Conservation (phyloP, 2,113 vertebrate genomes). For the Hydropotes inermis region DNA sequence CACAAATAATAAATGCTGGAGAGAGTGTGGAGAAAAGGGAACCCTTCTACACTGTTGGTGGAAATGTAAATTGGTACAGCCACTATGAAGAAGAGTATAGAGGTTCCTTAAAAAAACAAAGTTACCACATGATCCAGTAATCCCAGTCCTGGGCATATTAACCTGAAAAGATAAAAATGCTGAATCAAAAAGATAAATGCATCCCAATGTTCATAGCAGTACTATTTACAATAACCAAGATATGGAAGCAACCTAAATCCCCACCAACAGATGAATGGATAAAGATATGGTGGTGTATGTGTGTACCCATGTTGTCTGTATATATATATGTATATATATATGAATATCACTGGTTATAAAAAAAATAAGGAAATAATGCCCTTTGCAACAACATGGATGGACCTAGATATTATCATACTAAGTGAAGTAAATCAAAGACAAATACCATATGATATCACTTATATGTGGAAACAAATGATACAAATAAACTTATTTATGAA, state of each 20-base stretch:
- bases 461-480: neutral
- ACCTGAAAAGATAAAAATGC: neutral
- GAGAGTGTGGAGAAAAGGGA: neutral
- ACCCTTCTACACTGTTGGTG: neutral
- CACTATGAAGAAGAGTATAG: neutral
- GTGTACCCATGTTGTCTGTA: no score
- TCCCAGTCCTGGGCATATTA: neutral
- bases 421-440: neutral
- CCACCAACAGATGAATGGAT: neutral
- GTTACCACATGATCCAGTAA: neutral
- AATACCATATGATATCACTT: neutral
- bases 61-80: neutral
- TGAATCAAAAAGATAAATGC: neutral
- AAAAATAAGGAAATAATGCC: neutral
- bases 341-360: neutral
- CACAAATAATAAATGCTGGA: neutral
- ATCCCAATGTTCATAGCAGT: neutral
- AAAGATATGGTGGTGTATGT: neutral
- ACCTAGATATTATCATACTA: neutral
- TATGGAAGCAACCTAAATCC: neutral
- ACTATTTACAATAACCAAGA: neutral
- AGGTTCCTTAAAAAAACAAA: neutral
- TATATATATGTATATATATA: no score
- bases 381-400: neutral
- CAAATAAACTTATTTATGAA: neutral